Conservation (phyloP, 1,140 invertebrate species). For the Drosophila nigromelanica region DNA sequence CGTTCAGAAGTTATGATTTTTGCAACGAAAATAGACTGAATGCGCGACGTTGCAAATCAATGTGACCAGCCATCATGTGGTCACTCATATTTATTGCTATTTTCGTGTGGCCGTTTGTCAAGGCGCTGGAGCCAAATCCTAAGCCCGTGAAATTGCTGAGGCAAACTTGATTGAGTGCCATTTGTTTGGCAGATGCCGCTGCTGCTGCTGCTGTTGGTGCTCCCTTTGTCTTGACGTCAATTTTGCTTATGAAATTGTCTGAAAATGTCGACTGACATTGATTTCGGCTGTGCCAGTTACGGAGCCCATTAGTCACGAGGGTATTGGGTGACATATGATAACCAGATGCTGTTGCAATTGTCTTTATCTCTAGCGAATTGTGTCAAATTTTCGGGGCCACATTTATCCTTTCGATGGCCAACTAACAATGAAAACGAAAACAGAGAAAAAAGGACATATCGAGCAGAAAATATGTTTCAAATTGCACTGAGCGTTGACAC, state of each 20-base stretch:
- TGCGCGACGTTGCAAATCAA: constrained; percentile 29
- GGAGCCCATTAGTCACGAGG: constrained; percentile 59
- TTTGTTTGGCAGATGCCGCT: constrained; percentile 48
- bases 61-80: constrained; percentile 45
- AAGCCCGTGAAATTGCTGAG: constrained; percentile 8
- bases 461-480: constrained; percentile 71
- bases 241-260: constrained; percentile 62
- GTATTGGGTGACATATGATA: constrained; percentile 77
- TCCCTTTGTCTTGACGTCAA: constrained; percentile 48
- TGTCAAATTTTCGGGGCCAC: constrained; percentile 5
- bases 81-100: constrained; percentile 62
- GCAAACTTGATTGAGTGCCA: constrained; percentile 65
- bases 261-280: constrained; percentile 68
- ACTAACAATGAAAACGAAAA: constrained; percentile 23
- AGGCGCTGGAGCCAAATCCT: neutral
- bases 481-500: constrained; percentile 78
- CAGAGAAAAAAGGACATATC: constrained; percentile 27
- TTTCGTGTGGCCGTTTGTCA: constrained; percentile 29
- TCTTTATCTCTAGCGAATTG: constrained; percentile 18
- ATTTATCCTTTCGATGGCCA: constrained; percentile 44
- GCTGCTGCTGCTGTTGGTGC: neutral
- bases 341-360: constrained; percentile 54
- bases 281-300: constrained; percentile 45
- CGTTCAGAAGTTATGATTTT: no score
- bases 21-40: no score